phyloP scores from a whole-genome alignment of 2,113 vertebrate species.

The Dicrurus megarhynchus region DNA sequence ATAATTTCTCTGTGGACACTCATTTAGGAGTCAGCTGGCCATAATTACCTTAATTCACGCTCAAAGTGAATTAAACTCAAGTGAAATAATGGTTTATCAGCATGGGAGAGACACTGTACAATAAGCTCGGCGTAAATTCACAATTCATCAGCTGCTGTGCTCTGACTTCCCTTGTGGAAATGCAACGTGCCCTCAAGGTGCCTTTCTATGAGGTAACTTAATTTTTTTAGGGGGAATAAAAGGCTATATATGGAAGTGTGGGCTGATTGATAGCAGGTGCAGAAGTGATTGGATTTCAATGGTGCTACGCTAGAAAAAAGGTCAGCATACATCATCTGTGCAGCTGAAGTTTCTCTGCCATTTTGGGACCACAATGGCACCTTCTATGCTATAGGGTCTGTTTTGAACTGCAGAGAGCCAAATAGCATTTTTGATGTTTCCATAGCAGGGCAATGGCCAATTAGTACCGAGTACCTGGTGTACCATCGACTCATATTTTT shows the following conservation, averaged over 20 bases:
- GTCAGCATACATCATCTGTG: background rate
- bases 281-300: background rate
- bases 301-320: background rate
- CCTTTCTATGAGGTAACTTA: slow-evolving; percentile 5
- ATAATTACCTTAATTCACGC: slow-evolving; percentile 17
- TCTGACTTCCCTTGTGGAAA: slow-evolving; percentile 6
- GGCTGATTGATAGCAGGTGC: slow-evolving; percentile 38
- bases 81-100: slow-evolving; percentile 12
- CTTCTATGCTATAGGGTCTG: background rate
- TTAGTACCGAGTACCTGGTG: background rate
- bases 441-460: background rate
- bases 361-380: background rate
- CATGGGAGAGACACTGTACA: background rate
- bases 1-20: slow-evolving; percentile 17
- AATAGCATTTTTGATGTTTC: background rate
- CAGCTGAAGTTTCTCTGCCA: background rate
- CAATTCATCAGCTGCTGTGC: slow-evolving; percentile 1
- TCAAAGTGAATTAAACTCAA: slow-evolving; percentile 34
- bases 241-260: background rate
- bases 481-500: background rate
- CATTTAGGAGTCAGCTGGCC: slow-evolving; percentile 18
- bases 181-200: background rate
- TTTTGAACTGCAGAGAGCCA: background rate
- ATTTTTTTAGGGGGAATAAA: background rate
- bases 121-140: background rate